Evolutionary conservation across 2,113 vertebrate species (phyloP).

Genomic region (Calonectris borealis): DNA sequence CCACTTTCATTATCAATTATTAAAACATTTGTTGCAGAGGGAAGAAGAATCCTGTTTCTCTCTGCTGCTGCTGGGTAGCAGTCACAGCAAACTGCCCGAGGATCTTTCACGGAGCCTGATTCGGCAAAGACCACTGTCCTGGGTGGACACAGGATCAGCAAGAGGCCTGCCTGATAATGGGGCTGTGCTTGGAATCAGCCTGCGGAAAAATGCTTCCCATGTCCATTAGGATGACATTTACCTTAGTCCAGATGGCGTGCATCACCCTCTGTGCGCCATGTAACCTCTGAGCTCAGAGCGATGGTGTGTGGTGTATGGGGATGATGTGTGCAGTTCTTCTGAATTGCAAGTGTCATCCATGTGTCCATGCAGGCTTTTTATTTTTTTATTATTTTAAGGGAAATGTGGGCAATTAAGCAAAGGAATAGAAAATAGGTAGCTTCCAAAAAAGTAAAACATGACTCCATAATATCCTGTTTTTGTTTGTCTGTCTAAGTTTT

Average conservation of each 20-base stretch:
- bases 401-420: not conserved
- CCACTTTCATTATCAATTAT: not conserved
- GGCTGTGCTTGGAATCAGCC: not conserved
- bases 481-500: not conserved
- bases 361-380: not conserved
- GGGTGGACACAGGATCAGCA: not conserved
- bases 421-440: not conserved
- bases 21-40: not conserved
- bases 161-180: not conserved
- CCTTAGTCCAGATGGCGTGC: not conserved
- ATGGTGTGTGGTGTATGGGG: fast-evolving
- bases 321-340: not conserved
- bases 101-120: not conserved
- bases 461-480: not conserved
- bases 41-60: not conserved
- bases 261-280: not conserved
- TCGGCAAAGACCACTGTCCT: not conserved
- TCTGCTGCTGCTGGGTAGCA: not conserved
- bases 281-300: not conserved
- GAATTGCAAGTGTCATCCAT: not conserved
- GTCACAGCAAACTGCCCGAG: not conserved
- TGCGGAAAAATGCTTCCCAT: not conserved
- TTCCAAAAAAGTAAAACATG: not conserved
- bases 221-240: not conserved
- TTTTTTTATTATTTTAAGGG: not conserved